Evolutionary conservation across 2,888 invertebrate genomes (phyloP).

Genomic region (Sisyra nigra): DNA sequence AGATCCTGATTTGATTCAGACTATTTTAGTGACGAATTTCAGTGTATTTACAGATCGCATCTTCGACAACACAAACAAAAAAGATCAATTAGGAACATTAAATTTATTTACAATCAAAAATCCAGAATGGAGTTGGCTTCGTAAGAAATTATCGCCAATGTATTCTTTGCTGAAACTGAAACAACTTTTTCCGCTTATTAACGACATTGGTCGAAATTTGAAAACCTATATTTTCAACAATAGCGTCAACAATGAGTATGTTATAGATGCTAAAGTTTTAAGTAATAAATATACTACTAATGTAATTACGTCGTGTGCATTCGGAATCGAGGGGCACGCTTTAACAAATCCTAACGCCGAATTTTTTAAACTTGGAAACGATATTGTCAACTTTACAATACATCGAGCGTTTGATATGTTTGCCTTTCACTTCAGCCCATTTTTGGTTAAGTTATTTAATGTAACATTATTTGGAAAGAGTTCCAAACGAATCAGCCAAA

Average conservation of each 20-base stretch:
- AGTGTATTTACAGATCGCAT: conserved; percentile 29
- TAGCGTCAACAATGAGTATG: background rate
- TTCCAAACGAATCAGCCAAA: background rate
- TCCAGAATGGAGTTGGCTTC: conserved; percentile 33
- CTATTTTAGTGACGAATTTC: conserved; percentile 30
- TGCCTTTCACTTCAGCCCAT: background rate
- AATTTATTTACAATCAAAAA: conserved; percentile 29
- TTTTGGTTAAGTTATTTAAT: background rate
- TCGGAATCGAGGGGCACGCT: conserved; percentile 1
- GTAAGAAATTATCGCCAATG: conserved; percentile 33
- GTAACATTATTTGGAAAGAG: conserved; percentile 1
- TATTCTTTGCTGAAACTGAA: conserved; percentile 38
- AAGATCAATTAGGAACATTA: conserved; percentile 26
- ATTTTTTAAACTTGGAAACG: background rate
- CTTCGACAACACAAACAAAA: conserved; percentile 23
- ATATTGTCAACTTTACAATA: background rate
- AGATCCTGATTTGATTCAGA: conserved; percentile 30
- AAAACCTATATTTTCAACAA: background rate
- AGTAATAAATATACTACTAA: conserved; percentile 1
- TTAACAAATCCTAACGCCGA: background rate
- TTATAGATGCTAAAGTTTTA: background rate
- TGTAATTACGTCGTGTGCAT: conserved; percentile 1
- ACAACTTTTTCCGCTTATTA: conserved; percentile 30
- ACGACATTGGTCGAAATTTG: conserved; percentile 11
- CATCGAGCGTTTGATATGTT: background rate